A percentile compares a stretch with the other conserved stretches of the same genome.
phyloP scores from a whole-genome alignment of 2,113 vertebrate genomes.

The Vulpes ferrilata region DNA sequence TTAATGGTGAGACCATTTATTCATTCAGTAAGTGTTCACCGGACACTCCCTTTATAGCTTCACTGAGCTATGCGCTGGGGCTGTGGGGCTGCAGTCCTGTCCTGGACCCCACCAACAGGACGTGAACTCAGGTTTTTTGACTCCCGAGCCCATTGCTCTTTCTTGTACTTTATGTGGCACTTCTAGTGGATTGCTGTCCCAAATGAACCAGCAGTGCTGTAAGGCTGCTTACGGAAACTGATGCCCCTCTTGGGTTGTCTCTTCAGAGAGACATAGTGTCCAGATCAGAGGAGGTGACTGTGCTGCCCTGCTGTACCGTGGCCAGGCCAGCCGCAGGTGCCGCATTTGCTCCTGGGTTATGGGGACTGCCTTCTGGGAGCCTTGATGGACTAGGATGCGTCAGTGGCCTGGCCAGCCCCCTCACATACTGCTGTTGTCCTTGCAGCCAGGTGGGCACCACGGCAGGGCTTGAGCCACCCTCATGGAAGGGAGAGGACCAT shows the following conservation, averaged over 20 bases:
- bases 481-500: conserved; percentile 97
- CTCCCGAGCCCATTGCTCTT: background rate
- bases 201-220: background rate
- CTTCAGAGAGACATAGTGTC: background rate
- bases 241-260: background rate
- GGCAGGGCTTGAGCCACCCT: conserved; percentile 79
- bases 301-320: background rate
- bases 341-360: background rate
- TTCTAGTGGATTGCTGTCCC: background rate
- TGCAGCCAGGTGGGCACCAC: conserved; percentile 81
- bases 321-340: background rate
- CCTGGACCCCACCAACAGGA: background rate
- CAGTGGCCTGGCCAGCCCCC: conserved; percentile 52
- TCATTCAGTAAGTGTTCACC: background rate
- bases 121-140: background rate
- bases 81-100: background rate
- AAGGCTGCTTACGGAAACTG: background rate
- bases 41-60: background rate
- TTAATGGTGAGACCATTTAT: background rate
- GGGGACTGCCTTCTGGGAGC: background rate
- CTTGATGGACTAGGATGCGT: background rate
- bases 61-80: background rate
- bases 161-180: background rate
- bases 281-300: background rate
- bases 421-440: conserved; percentile 80